Conservation (phyloP, 2,113 vertebrate genomes). For the Pollachius pollachius region DNA sequence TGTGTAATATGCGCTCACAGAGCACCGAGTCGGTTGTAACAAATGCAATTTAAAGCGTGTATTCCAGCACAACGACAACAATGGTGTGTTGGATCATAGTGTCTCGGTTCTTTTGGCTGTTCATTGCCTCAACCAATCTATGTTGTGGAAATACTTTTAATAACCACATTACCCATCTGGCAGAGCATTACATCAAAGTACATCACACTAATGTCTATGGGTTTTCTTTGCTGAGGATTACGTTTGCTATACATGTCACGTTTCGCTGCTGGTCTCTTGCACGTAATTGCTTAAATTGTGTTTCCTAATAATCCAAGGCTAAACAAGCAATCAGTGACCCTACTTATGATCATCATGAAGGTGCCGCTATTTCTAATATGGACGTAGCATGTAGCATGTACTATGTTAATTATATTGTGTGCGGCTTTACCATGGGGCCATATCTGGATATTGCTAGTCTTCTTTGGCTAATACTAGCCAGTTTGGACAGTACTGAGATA, state of each 20-base stretch:
- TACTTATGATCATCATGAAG: slow-evolving; percentile 22
- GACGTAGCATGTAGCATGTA: slow-evolving; percentile 31
- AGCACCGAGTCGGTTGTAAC: slow-evolving; percentile 49
- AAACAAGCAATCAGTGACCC: slow-evolving; percentile 32
- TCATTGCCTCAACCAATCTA: slow-evolving; percentile 46
- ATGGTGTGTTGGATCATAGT: slow-evolving; percentile 30
- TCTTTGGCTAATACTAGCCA: slow-evolving; percentile 27
- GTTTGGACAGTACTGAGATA: slow-evolving; percentile 27
- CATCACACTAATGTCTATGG: slow-evolving; percentile 46
- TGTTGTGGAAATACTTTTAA: slow-evolving; percentile 41
- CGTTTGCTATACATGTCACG: slow-evolving; percentile 53
- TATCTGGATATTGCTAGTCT: slow-evolving; percentile 6
- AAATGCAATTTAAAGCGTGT: slow-evolving; percentile 54
- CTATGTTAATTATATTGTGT: slow-evolving; percentile 39
- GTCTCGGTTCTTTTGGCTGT: slow-evolving; percentile 5
- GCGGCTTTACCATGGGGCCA: slow-evolving; percentile 32
- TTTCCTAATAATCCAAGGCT: slow-evolving; percentile 51
- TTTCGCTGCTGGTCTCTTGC: slow-evolving; percentile 34
- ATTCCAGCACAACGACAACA: slow-evolving; percentile 36
- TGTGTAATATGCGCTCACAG: slow-evolving; percentile 28
- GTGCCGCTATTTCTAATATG: slow-evolving; percentile 32
- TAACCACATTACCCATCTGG: slow-evolving; percentile 35
- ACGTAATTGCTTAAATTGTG: slow-evolving; percentile 53
- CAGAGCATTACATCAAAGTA: slow-evolving; percentile 38
- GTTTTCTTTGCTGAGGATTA: slow-evolving; percentile 60